Evolutionary conservation across 2,888 invertebrate genomes (phyloP), one percentile per base, ranked within the genome.

Genomic region (Ornithoptera alexandrae): DNA sequence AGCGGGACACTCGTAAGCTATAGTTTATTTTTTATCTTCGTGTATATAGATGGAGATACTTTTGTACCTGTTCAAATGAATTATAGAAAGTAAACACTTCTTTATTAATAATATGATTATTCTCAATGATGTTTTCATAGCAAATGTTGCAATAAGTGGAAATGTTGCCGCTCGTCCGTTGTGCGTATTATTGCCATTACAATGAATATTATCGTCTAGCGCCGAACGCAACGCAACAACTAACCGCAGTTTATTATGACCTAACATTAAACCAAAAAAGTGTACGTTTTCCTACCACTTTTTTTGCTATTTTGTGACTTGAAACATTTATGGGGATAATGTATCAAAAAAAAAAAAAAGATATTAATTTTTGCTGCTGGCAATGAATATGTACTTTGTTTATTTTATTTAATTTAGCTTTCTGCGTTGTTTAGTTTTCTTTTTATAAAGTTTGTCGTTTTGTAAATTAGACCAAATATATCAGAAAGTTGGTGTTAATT

Each of bases 21-120:
- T 62, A 75, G 62, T 76, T 74, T 72, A 75, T 81, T 82, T 80
- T 77, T 76, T 77, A 75, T 77, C 81, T 81, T 84, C 81, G 83
- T 90, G 87, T 89, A 88, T 84, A 87, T 88, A 89, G 83, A 84
- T 79, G 76, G 77, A 81, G 79, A 88, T 88, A 90, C 90, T 88
- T 88, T 88, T 89, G 90, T 90, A 90, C 90, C 90, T 91, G 90
- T 87, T 84, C 77, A 81, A 82, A 81, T 81, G 83, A 82, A 85
- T 85, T 78, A 77, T 81, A 82, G 84, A 79, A 79, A 80, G 81
- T 80, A 84, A 78, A 70, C 66, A 66, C 66, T 66, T 46, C 65
- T 56, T n/a, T 60, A 69, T 50, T 65, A 62, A 62, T 62, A 50
- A 46, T 46, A 50, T 15, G 15, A 63, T 63, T n/a, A 63, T 53